Evolutionary conservation across 2,888 invertebrate genomes (phyloP), one percentile per base, ranked within the genome.

Genomic region (Argyra leucocephala): DNA sequence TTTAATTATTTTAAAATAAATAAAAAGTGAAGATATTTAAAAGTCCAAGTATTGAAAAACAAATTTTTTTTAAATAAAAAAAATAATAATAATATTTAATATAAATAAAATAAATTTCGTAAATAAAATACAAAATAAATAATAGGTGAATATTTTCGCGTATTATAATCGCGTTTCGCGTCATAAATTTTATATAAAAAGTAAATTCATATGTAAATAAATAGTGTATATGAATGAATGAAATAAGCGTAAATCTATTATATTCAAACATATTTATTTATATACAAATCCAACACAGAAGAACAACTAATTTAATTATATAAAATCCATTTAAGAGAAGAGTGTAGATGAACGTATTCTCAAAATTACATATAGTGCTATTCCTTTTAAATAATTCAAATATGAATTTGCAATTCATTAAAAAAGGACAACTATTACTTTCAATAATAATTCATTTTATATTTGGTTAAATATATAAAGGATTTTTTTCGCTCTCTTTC

Each of bases 131-230:
- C 12, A 48, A 48, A 15, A 37, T 48, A 48, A 48, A 48, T 48
- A 48, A 48, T 18, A 48, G 48, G 48, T 48, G 48, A 48, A 48
- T 48, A 48, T 48, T 48, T 48, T 48, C 48, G 48, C 48, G 18
- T 37, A 10, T 18, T 48, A 18, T 48, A 10, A 18, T 48, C 48
- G 48, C 48, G 48, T 48, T 48, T 48, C 48, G 48, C 48, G 48
- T 48, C 48, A 48, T 48, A 48, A 48, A 18, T 48, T 48, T 48
- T 37, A 9, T 31, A 31, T 7, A 31, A 7, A 31, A 31, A 31
- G 10, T 10, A 31, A 37, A 37, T 37, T 9, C 15, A 37, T n/a
- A 18, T 48, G 6, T 48, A 48, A 48, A 18, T 48, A 48, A 18
- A 48, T 48, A 2, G 18, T 48, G 18, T 12, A 9, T 48, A 48